phyloP scores from a whole-genome alignment of 2,797 vertebrate species.

The Myiotriccus ornatus region DNA sequence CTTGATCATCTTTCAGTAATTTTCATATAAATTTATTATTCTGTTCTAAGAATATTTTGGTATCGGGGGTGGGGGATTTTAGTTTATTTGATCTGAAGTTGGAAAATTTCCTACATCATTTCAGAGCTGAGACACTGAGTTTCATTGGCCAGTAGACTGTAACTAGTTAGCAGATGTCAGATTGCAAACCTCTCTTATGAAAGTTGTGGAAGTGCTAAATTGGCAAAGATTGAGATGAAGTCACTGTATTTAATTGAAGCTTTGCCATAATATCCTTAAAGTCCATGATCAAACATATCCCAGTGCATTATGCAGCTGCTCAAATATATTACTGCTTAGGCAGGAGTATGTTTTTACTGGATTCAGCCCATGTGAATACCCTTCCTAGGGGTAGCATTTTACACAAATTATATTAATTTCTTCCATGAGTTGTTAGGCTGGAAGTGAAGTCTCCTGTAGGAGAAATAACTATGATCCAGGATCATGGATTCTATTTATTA shows the following conservation, averaged over 20 bases:
- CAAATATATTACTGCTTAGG: background rate
- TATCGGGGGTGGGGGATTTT: background rate
- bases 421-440: constrained; percentile 1
- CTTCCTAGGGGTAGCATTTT: constrained; percentile 19
- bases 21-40: background rate
- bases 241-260: constrained; percentile 12
- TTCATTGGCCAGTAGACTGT: background rate
- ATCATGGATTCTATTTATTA: background rate
- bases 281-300: background rate
- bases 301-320: constrained; percentile 5
- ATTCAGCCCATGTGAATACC: background rate
- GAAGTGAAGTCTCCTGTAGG: background rate
- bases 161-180: background rate
- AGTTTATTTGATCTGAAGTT: background rate
- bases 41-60: background rate
- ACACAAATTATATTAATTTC: constrained; percentile 12
- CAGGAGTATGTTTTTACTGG: constrained; percentile 25
- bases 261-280: constrained; percentile 13
- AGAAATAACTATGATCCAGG: background rate
- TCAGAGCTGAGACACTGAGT: background rate
- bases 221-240: constrained; percentile 6
- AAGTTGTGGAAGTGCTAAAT: constrained; percentile 22
- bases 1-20: background rate
- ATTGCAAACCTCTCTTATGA: background rate
- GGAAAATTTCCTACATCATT: background rate